phyloP scores from a whole-genome alignment of 2,113 vertebrate genomes.

The Isurus oxyrinchus region DNA sequence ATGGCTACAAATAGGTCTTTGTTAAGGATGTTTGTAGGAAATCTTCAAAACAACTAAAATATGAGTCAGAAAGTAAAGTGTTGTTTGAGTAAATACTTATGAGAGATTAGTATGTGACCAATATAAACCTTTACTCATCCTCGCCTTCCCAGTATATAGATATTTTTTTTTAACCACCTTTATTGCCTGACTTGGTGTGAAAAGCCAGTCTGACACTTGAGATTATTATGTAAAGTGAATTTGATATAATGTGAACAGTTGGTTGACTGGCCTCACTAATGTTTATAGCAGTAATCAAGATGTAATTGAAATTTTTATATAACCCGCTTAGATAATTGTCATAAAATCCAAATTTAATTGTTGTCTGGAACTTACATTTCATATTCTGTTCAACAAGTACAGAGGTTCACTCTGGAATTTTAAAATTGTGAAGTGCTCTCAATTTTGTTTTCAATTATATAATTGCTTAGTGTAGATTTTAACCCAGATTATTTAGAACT shows the following conservation, averaged over 20 bases:
- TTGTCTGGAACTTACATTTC: not conserved
- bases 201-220: not conserved
- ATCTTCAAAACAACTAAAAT: not conserved
- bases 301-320: not conserved
- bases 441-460: not conserved
- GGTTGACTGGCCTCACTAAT: not conserved
- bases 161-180: not conserved
- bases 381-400: not conserved
- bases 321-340: not conserved
- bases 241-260: not conserved
- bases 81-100: not conserved
- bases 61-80: not conserved
- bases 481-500: not conserved
- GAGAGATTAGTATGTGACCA: not conserved
- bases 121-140: not conserved
- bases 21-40: not conserved
- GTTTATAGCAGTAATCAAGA: not conserved
- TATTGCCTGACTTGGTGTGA: not conserved
- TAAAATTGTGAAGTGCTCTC: not conserved
- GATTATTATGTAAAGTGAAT: not conserved
- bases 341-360: not conserved
- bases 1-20: not conserved
- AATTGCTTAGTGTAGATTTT: not conserved
- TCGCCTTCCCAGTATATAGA: not conserved
- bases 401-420: not conserved